Percentiles rank a stretch among this genome's conserved stretches.
Evolutionary conservation across 2,888 invertebrate species (phyloP).

Genomic region (Andrena marginata): DNA sequence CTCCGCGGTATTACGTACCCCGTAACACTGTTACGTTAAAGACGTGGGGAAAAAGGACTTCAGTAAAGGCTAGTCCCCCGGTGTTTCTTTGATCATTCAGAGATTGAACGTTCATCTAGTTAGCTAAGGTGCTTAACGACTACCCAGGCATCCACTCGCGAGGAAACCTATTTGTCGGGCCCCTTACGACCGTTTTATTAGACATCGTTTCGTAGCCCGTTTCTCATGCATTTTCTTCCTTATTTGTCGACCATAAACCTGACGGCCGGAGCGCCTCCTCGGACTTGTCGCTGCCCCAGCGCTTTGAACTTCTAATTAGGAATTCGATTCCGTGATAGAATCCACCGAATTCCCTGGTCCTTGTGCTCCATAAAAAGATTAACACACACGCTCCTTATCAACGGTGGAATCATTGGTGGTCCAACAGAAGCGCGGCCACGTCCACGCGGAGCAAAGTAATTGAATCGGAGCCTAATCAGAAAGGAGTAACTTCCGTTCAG

Average conservation of each 20-base stretch:
- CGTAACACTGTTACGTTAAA: conserved; percentile 23
- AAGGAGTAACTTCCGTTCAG: too few relatives aligned
- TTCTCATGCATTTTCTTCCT: conserved; percentile 35
- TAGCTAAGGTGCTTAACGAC: conserved; percentile 51
- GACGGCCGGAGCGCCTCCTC: not conserved
- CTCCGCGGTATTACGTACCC: too few relatives aligned
- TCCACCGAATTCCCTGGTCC: too few relatives aligned
- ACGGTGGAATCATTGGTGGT: too few relatives aligned
- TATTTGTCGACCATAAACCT: conserved; percentile 32
- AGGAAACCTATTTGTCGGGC: conserved; percentile 58
- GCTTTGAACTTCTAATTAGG: conserved; percentile 60
- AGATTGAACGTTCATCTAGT: conserved; percentile 54
- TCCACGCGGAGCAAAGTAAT: too few relatives aligned
- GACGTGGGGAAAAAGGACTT: conserved; percentile 14
- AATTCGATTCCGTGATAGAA: conserved; percentile 31
- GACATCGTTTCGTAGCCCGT: conserved; percentile 32
- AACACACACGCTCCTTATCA: too few relatives aligned
- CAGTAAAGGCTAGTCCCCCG: conserved; percentile 24
- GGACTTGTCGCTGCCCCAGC: conserved; percentile 7
- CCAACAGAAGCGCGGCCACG: too few relatives aligned
- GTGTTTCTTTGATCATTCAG: conserved; percentile 51
- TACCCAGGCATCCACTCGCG: conserved; percentile 37
- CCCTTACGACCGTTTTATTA: conserved; percentile 51
- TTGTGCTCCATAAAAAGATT: too few relatives aligned
- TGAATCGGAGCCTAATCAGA: too few relatives aligned